Conservation (phyloP, 2,113 vertebrate genomes). For the Chaetura pelagica region DNA sequence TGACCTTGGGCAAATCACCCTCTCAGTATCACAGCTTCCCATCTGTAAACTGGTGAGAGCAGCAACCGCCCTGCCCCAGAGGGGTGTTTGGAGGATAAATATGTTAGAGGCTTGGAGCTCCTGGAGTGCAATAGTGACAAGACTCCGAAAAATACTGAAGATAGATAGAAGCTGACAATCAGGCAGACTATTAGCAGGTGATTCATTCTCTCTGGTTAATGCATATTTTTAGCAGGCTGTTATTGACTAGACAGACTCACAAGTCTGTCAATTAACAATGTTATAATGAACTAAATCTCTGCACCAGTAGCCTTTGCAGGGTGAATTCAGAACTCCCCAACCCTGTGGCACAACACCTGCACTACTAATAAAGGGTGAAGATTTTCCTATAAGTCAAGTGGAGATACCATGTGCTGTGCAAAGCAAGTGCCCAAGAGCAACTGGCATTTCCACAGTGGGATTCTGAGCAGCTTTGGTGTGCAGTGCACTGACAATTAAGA, state of each 20-base stretch:
- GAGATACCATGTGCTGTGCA: background rate
- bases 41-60: slow-evolving; percentile 62
- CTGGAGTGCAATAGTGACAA: slow-evolving; percentile 5
- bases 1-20: slow-evolving; percentile 52
- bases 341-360: slow-evolving; percentile 30
- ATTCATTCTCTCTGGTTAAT: slow-evolving; percentile 64
- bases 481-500: background rate
- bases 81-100: slow-evolving; percentile 68
- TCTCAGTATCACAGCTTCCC: slow-evolving; percentile 47
- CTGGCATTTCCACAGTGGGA: background rate
- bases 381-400: background rate
- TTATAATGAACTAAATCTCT: slow-evolving; percentile 52
- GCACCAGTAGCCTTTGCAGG: slow-evolving; percentile 6
- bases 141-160: slow-evolving; percentile 30
- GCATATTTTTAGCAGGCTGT: slow-evolving; percentile 65
- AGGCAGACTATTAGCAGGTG: slow-evolving; percentile 57
- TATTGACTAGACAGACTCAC: slow-evolving; percentile 61
- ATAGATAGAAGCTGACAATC: slow-evolving; percentile 63
- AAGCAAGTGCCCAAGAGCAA: background rate
- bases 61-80: slow-evolving; percentile 64
- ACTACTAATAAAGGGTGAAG: slow-evolving; percentile 4
- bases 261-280: slow-evolving; percentile 55
- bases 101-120: slow-evolving; percentile 41
- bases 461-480: background rate
- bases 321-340: background rate